phyloP scores from a whole-genome alignment of 2,797 vertebrate species.

The Smutsia gigantea region DNA sequence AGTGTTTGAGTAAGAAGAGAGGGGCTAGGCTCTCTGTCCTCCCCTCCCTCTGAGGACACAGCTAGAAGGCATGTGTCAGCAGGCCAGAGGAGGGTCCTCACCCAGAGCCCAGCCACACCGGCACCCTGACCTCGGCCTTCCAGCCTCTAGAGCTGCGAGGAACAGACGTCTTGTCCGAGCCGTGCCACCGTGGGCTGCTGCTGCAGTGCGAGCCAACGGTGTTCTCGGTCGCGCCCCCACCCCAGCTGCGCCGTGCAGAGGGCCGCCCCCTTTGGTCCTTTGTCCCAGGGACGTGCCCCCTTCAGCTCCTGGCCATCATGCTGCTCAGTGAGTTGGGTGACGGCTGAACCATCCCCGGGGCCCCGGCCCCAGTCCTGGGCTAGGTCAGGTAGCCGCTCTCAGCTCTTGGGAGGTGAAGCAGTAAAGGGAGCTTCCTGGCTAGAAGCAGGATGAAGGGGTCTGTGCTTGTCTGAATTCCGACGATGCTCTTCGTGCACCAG shows the following conservation, averaged over 20 bases:
- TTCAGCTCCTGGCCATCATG: not conserved
- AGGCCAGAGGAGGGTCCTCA: not conserved
- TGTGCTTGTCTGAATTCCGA: not conserved
- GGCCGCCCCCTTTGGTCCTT: too few species aligned
- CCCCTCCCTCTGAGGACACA: not conserved
- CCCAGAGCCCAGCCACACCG: not conserved
- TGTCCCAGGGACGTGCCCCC: fast-evolving
- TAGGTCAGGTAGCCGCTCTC: not conserved
- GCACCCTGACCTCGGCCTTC: not conserved
- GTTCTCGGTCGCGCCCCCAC: not conserved
- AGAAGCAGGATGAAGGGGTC: not conserved
- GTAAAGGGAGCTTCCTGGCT: not conserved
- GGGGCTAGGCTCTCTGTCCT: not conserved
- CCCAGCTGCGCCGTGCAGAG: not conserved
- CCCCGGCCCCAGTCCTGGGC: not conserved
- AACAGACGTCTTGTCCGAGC: not conserved
- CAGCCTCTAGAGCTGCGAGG: not conserved
- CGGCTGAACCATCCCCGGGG: not conserved
- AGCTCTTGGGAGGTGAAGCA: not conserved
- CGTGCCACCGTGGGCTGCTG: fast-evolving
- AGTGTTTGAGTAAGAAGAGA: not conserved
- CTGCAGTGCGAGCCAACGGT: fast-evolving
- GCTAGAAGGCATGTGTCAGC: not conserved
- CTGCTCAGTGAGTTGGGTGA: not conserved
- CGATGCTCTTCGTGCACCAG: not conserved